A percentile compares a stretch with the other conserved stretches of the same genome.
These are phyloP conservation scores for Cephalopterus ornatus DNA, from an alignment of 2,113 vertebrate species.

Conservation along the genomic window DNA sequence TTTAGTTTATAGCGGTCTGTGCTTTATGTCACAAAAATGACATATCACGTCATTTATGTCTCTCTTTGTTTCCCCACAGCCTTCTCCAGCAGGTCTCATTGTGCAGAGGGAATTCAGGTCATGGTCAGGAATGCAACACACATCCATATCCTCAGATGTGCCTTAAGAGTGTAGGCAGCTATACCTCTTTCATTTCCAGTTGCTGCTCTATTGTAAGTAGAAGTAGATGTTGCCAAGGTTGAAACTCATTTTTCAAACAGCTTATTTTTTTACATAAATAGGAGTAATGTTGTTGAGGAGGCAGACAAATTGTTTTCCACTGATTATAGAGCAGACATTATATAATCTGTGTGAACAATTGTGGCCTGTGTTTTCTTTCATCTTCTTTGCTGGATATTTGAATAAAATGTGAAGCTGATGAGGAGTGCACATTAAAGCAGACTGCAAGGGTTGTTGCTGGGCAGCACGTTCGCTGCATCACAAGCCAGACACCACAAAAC, in stretches of 20 bases:
- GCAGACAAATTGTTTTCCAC: constrained; percentile 1
- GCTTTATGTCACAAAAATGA: background rate
- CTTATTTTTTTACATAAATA: background rate
- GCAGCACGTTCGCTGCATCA: background rate
- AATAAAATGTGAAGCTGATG: background rate
- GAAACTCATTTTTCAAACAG: background rate
- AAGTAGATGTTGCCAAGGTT: background rate
- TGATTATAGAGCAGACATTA: background rate
- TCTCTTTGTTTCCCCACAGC: background rate
- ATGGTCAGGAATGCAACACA: background rate
- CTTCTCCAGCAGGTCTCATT: background rate
- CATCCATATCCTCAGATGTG: background rate
- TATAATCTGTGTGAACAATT: background rate
- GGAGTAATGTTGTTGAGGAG: background rate
- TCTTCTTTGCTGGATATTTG: background rate
- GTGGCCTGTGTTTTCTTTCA: background rate
- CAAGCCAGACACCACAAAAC: background rate
- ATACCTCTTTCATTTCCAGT: background rate
- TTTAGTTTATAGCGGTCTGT: background rate
- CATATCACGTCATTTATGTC: background rate
- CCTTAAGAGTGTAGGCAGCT: background rate
- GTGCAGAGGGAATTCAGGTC: background rate
- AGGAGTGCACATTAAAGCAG: background rate
- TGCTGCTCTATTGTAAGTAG: background rate
- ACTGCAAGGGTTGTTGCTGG: background rate